These are phyloP conservation scores for Chrysogorgia sp. DNA, from an alignment of 92 coral and sea anemone genomes.

Conservation along the genomic window DNA sequence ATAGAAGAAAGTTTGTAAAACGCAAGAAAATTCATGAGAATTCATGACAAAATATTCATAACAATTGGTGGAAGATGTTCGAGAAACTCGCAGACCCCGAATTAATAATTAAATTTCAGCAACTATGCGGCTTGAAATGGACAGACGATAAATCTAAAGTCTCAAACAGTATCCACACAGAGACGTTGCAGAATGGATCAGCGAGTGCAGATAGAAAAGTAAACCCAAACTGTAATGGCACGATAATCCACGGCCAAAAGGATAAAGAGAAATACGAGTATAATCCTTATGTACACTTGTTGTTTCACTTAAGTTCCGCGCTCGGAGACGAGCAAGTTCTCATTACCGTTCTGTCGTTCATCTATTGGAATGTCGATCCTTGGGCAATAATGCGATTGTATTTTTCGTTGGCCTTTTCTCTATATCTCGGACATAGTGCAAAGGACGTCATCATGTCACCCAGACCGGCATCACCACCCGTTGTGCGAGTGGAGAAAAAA, in stretches of 20 bases:
- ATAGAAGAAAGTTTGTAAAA: no score
- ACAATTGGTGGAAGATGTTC: slow-evolving; percentile 66
- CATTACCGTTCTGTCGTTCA: slow-evolving; percentile 80
- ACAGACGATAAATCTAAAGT: slow-evolving; percentile 8
- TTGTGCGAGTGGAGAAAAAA: slow-evolving; percentile 80
- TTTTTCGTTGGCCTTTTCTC: slow-evolving; percentile 77
- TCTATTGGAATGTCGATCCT: slow-evolving; percentile 93
- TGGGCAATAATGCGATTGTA: slow-evolving; percentile 72
- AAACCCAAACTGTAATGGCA: slow-evolving; percentile 27
- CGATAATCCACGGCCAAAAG: neutral
- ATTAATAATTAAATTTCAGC: slow-evolving; percentile 83
- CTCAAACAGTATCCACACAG: slow-evolving; percentile 59
- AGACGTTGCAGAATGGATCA: slow-evolving; percentile 39
- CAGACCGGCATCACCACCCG: slow-evolving; percentile 89
- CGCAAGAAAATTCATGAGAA: no score
- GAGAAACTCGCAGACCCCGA: slow-evolving; percentile 84
- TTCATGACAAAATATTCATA: no score
- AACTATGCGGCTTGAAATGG: slow-evolving; percentile 75
- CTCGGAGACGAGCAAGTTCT: slow-evolving; percentile 91
- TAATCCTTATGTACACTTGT: slow-evolving; percentile 72
- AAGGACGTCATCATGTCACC: slow-evolving; percentile 94
- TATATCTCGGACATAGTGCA: slow-evolving; percentile 90
- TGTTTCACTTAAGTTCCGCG: slow-evolving; percentile 82
- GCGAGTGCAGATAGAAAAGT: slow-evolving; percentile 45
- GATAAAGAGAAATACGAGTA: slow-evolving; percentile 52